Evolutionary conservation across 2,797 vertebrate genomes (phyloP).

Genomic region (Argyrosomus regius): DNA sequence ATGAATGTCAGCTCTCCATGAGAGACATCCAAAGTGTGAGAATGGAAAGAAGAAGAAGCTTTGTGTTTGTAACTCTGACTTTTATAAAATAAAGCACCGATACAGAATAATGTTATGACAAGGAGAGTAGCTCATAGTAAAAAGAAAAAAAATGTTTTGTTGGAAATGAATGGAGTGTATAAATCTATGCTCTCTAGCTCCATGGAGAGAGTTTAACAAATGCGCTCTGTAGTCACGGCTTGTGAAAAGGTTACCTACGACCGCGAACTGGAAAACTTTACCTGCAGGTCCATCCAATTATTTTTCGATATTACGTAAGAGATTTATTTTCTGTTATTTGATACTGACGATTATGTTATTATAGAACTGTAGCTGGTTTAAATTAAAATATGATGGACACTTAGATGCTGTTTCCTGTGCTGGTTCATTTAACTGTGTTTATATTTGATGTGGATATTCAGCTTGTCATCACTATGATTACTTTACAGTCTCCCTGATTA

Average conservation of each 20-base stretch:
- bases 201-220: background rate
- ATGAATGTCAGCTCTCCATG: conserved; percentile 31
- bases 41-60: background rate
- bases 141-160: background rate
- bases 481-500: conserved; percentile 51
- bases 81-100: background rate
- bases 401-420: conserved; percentile 13
- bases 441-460: conserved; percentile 31
- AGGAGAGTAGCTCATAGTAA: background rate
- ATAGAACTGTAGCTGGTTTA: background rate
- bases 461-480: conserved; percentile 47
- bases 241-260: background rate
- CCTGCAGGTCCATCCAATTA: background rate
- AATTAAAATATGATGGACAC: conserved; percentile 19
- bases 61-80: too few species aligned
- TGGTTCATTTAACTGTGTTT: conserved; percentile 29
- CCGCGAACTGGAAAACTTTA: background rate
- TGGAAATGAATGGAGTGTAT: background rate
- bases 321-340: background rate
- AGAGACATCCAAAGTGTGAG: conserved; percentile 2
- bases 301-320: background rate
- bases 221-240: background rate
- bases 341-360: background rate
- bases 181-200: background rate
- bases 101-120: background rate